Percentiles rank a stretch among this genome's conserved stretches.
These are phyloP conservation scores for Sphaerodactylus townsendi DNA, from an alignment of 2,113 vertebrate species.

Conservation along the genomic window DNA sequence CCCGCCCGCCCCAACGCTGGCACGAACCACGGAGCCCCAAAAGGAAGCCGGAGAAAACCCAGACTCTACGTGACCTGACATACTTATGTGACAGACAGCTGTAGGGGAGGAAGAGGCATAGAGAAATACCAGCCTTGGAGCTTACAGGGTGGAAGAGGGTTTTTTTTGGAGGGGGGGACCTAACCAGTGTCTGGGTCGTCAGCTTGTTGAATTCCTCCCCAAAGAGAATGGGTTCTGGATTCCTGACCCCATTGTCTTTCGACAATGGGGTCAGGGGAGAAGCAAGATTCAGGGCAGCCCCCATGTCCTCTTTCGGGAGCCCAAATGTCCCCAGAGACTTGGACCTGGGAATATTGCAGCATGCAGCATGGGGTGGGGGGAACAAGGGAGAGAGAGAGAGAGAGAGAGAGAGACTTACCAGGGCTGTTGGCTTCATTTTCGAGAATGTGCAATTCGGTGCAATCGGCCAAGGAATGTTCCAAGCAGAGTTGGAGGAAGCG, in stretches of 20 bases:
- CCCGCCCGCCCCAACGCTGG: conserved; percentile 63
- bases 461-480: conserved; percentile 95
- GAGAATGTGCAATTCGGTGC: conserved; percentile 93
- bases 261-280: not conserved
- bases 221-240: not conserved
- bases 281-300: not conserved
- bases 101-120: conserved; percentile 53
- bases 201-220: not conserved
- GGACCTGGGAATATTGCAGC: not conserved
- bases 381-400: too few species aligned
- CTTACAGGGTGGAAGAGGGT: conserved; percentile 53
- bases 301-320: too few species aligned
- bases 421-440: conserved; percentile 97
- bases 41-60: conserved; percentile 76
- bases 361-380: not conserved
- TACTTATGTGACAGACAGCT: conserved; percentile 81
- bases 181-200: not conserved
- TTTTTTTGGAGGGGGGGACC: conserved; percentile 28
- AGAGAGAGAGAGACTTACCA: conserved; percentile 76
- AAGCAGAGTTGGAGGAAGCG: conserved; percentile 98
- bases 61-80: conserved; percentile 87
- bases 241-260: too few species aligned
- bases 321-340: not conserved
- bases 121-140: conserved; percentile 69
- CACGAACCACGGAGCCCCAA: conserved; percentile 76